Evolutionary conservation across 2,888 invertebrate species (phyloP).

Genomic region (Halictus ligatus): DNA sequence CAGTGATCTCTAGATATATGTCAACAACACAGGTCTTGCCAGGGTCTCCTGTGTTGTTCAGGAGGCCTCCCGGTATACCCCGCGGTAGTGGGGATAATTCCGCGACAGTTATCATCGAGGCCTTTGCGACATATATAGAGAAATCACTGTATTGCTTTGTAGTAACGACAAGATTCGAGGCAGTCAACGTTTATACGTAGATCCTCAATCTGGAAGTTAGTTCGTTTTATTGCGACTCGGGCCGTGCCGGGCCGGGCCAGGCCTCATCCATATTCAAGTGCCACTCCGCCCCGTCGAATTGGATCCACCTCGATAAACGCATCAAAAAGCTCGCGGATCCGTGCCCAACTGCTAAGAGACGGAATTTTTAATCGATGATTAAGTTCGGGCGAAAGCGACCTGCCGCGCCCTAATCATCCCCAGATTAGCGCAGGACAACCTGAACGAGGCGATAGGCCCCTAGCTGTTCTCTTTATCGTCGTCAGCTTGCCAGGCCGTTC

Average conservation of each 20-base stretch:
- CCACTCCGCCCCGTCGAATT: slow-evolving; percentile 30
- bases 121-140: too few relatives aligned
- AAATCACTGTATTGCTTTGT: too few relatives aligned
- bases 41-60: too few relatives aligned
- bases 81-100: too few relatives aligned
- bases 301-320: slow-evolving; percentile 44
- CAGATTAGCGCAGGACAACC: neutral
- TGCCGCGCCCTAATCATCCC: neutral
- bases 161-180: too few relatives aligned
- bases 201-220: neutral
- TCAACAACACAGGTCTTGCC: too few relatives aligned
- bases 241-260: slow-evolving; percentile 20
- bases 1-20: too few relatives aligned
- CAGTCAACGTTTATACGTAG: neutral
- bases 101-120: too few relatives aligned
- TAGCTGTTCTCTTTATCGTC: neutral
- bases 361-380: slow-evolving; percentile 14
- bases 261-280: slow-evolving; percentile 59
- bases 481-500: slow-evolving; percentile 15
- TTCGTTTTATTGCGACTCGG: slow-evolving; percentile 26
- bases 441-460: neutral
- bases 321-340: slow-evolving; percentile 38
- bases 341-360: neutral
- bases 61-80: too few relatives aligned
- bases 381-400: neutral